phyloP scores from a whole-genome alignment of 2,797 vertebrate species.

The Erpetoichthys calabaricus region DNA sequence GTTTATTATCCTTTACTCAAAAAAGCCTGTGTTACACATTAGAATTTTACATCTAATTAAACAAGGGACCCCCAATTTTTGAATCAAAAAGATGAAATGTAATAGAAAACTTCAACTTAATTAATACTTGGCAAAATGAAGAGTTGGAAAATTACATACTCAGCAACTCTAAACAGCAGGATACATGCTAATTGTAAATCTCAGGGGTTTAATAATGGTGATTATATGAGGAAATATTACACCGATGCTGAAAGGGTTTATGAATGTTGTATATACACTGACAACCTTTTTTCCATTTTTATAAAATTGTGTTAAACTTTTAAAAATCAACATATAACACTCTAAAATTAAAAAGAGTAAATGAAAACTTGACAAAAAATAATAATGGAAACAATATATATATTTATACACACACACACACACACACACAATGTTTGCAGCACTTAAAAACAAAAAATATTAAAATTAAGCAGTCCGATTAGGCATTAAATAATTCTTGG shows the following conservation, averaged over 20 bases:
- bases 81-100: slow-evolving; percentile 59
- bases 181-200: slow-evolving; percentile 40
- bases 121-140: slow-evolving; percentile 49
- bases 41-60: slow-evolving; percentile 68
- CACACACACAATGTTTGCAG: too few relatives aligned
- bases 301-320: neutral
- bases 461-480: too few relatives aligned
- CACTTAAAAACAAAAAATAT: too few relatives aligned
- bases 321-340: too few relatives aligned
- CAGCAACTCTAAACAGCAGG: slow-evolving; percentile 43
- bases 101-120: slow-evolving; percentile 64
- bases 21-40: slow-evolving; percentile 17
- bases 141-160: slow-evolving; percentile 49
- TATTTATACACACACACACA: too few relatives aligned
- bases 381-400: too few relatives aligned
- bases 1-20: too few relatives aligned
- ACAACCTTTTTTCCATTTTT: slow-evolving; percentile 1
- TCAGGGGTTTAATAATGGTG: slow-evolving; percentile 30
- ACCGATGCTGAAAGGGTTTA: slow-evolving; percentile 1
- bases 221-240: slow-evolving; percentile 1
- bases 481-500: too few relatives aligned
- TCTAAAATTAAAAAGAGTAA: too few relatives aligned
- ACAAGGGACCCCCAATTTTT: slow-evolving; percentile 62
- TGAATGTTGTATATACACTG: slow-evolving; percentile 4
- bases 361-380: too few relatives aligned